Evolutionary conservation across 1,140 invertebrate species (phyloP), one percentile per base, ranked within the genome.

Genomic region (silkworm (Bombyx mori)): DNA sequence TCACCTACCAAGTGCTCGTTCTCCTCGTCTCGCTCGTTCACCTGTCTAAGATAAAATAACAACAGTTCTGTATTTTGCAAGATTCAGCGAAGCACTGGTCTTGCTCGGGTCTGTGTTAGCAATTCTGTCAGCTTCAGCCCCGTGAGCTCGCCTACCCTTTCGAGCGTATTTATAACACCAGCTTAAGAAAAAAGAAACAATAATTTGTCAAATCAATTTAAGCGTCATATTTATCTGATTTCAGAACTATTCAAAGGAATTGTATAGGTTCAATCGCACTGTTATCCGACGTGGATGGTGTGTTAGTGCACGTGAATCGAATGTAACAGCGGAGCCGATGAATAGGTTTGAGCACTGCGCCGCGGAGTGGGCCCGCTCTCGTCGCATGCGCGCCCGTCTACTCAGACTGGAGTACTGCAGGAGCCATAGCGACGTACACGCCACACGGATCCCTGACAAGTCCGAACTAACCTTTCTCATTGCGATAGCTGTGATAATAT

Each of bases 261-360:
- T n/a, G 12, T 59, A 42, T 48, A 50, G 55, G 7, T 64, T 60
- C 35, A 60, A 58, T 43, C 58, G 58, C 0, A 57, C 56, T 3
- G 48, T 12, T 0, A 57, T 60, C 12, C 48, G 58, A 42, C 58
- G 62, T 0, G 62, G 62, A 6, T 64, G 56, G 49, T 64, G 62
- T 44, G 4, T 64, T 2, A 64, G 50, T 43, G 6, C 7, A 0
- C 56, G 56, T 8, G 4, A 35, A 0, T n/a, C 5, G 9, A 58
- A 55, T 9, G 42, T 42, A 48, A 51, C 58, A 0, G 9, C 22
- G 10, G 52, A 42, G 12, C 26, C 26, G 26, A 35, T 2, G 4
- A 3, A 35, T 35, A 2, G 26, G 26, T 64, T 64, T 53, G 62
- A 64, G 9, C 52, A 44, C 18, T 61, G 56, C 10, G 59, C 43